Conservation (phyloP, 2,888 invertebrate species). For the Tachystola acroxantha region DNA sequence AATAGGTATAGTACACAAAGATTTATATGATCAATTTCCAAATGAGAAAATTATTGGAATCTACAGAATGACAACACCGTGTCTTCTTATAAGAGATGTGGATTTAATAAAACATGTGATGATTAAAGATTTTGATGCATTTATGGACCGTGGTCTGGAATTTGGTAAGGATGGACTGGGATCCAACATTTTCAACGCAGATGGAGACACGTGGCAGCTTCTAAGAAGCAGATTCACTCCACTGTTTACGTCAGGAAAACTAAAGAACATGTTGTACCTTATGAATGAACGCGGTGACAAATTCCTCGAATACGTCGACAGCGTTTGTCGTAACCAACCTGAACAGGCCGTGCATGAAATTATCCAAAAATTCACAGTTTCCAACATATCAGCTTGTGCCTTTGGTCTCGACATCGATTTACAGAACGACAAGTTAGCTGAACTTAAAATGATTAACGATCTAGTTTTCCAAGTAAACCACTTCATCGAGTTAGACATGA, state of each 20-base stretch:
- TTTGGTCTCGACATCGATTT: constrained; percentile 39
- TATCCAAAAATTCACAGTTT: constrained; percentile 33
- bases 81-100: constrained; percentile 39
- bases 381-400: constrained; percentile 35
- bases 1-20: constrained; percentile 21
- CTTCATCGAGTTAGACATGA: constrained; percentile 30
- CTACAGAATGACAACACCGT: constrained; percentile 39
- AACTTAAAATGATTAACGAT: constrained; percentile 16
- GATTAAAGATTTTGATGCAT: constrained; percentile 46
- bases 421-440: constrained; percentile 6
- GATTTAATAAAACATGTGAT: constrained; percentile 44
- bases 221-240: constrained; percentile 40
- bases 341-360: constrained; percentile 30
- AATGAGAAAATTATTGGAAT: constrained; percentile 47
- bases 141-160: constrained; percentile 38
- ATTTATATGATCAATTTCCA: constrained; percentile 34
- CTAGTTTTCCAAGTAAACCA: constrained; percentile 17
- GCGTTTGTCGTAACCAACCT: constrained; percentile 13
- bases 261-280: constrained; percentile 46
- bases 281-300: constrained; percentile 32
- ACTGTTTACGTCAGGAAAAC: constrained; percentile 45
- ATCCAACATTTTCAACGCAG: constrained; percentile 40
- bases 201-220: constrained; percentile 41
- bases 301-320: constrained; percentile 26
- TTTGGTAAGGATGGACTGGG: constrained; percentile 39